Base-by-base conservation (phyloP, 2,888 invertebrate species). In the Drosophila helvetica region DNA sequence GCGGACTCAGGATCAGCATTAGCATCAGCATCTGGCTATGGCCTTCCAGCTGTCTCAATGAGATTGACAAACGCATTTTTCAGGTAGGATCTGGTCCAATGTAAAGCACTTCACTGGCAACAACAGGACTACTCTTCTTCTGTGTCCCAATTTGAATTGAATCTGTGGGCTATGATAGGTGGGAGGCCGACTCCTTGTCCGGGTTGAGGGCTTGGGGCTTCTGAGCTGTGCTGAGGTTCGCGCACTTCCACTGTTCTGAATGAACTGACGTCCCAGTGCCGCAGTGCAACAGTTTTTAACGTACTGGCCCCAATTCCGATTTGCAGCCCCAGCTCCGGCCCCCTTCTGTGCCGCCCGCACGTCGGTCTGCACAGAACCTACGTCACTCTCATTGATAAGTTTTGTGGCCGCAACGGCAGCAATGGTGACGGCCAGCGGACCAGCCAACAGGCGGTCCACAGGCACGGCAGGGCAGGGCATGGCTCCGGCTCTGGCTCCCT, bases 201-300 rank as follows among this genome's bases (percentile, higher is more conserved):
- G 45, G 33, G 19, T 46, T 66, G 30, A 45, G 50, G 33, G 56
- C 47, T 53, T 59, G 9, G 10, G 12, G 46, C 55, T 59, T 15
- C 25, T 52, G 33, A 56, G 45, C 62, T 67, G 51, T 56, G 63
- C 52, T 48, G 77, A 67, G 73, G 76, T 88, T 86, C 77, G 90
- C 83, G 79, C 85, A 58, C 89, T 81, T 61, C 63, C 81, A 87
- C 79, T 83, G 90, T 90, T 89, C 91, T 90, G 88, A 90, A 90
- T 90, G 86, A 90, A 90, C 90, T 90, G 90, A 77, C 89, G 75
- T 64, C 79, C 70, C 61, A 73, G 61, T 59, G 62, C 67, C 67
- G 75, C 69, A 74, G 88, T 89, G 90, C 90, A 90, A 90, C 90
- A 90, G 90, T 90, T 90, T 90, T 90, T 90, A 90, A 90, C 83